Evolutionary conservation across 2,888 invertebrate species (phyloP).

Genomic region (Caenorhabditis zanzibari): DNA sequence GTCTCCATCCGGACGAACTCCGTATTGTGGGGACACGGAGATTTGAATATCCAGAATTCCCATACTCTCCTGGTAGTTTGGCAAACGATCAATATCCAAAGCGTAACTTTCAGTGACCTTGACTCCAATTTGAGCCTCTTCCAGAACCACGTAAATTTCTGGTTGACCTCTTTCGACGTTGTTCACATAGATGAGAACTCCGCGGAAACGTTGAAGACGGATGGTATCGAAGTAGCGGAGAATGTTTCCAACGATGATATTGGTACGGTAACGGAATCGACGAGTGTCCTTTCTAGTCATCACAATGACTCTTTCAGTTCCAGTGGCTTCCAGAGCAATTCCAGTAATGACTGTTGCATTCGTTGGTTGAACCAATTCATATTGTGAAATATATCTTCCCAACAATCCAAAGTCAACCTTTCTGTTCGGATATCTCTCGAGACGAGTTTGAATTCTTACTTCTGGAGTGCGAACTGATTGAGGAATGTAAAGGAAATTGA

Average conservation of each 20-base stretch:
- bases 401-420: slow-evolving; percentile 81
- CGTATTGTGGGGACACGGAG: slow-evolving; percentile 82
- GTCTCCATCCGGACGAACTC: slow-evolving; percentile 83
- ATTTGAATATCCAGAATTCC: slow-evolving; percentile 82
- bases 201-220: slow-evolving; percentile 81
- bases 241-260: slow-evolving; percentile 83
- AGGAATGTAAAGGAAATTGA: slow-evolving; percentile 80
- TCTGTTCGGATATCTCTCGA: slow-evolving; percentile 83
- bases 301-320: slow-evolving; percentile 80
- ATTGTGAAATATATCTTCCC: slow-evolving; percentile 78
- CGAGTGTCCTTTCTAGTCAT: slow-evolving; percentile 82
- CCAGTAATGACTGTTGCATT: slow-evolving; percentile 83
- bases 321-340: slow-evolving; percentile 73
- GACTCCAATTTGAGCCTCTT: slow-evolving; percentile 80
- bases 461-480: slow-evolving; percentile 78
- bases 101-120: slow-evolving; percentile 76
- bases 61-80: slow-evolving; percentile 82
- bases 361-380: slow-evolving; percentile 82
- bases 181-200: slow-evolving; percentile 83
- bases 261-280: slow-evolving; percentile 80
- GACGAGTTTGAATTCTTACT: slow-evolving; percentile 80
- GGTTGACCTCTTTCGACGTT: slow-evolving; percentile 83
- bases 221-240: slow-evolving; percentile 83
- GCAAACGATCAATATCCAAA: slow-evolving; percentile 81
- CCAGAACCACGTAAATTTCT: slow-evolving; percentile 83